Evolutionary conservation across 1,140 invertebrate species (phyloP).

Genomic region (Lepidostoma basale): DNA sequence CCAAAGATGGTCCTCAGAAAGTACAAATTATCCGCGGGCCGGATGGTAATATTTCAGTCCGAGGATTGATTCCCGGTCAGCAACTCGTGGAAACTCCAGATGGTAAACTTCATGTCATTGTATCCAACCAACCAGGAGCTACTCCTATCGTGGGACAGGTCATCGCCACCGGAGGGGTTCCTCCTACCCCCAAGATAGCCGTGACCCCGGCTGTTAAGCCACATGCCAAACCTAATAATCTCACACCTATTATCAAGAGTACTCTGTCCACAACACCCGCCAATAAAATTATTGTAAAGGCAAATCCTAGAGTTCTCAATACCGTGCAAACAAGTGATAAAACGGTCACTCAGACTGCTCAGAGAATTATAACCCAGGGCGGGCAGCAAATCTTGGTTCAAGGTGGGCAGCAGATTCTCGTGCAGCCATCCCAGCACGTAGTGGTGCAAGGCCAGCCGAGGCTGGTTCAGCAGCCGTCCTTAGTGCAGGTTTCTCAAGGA

Average conservation of each 20-base stretch:
- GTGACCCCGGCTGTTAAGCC: slow-evolving; percentile 36
- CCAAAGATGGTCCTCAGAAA: slow-evolving; percentile 69
- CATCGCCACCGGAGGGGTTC: slow-evolving; percentile 40
- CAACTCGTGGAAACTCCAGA: slow-evolving; percentile 92
- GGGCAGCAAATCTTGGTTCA: slow-evolving; percentile 53
- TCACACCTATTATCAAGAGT: slow-evolving; percentile 18
- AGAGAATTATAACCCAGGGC: slow-evolving; percentile 32
- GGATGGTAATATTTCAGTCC: slow-evolving; percentile 90
- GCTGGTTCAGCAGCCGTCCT: slow-evolving; percentile 20
- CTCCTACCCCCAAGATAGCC: slow-evolving; percentile 41
- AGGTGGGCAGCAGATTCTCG: slow-evolving; percentile 48
- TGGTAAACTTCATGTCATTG: slow-evolving; percentile 87
- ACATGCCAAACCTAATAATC: slow-evolving; percentile 29
- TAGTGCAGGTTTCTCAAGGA: slow-evolving; percentile 40
- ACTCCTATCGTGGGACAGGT: slow-evolving; percentile 41
- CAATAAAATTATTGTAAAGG: slow-evolving; percentile 27
- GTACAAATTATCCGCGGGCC: slow-evolving; percentile 89
- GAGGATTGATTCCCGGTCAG: slow-evolving; percentile 91
- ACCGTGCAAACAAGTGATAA: slow-evolving; percentile 21
- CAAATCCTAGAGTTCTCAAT: slow-evolving; percentile 33
- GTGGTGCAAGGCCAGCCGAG: slow-evolving; percentile 53
- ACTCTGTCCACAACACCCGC: not conserved
- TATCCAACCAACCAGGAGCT: slow-evolving; percentile 53
- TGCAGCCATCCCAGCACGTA: slow-evolving; percentile 49
- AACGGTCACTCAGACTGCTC: slow-evolving; percentile 3